Conservation (phyloP, 2,113 vertebrate genomes). For the Otis tarda region DNA sequence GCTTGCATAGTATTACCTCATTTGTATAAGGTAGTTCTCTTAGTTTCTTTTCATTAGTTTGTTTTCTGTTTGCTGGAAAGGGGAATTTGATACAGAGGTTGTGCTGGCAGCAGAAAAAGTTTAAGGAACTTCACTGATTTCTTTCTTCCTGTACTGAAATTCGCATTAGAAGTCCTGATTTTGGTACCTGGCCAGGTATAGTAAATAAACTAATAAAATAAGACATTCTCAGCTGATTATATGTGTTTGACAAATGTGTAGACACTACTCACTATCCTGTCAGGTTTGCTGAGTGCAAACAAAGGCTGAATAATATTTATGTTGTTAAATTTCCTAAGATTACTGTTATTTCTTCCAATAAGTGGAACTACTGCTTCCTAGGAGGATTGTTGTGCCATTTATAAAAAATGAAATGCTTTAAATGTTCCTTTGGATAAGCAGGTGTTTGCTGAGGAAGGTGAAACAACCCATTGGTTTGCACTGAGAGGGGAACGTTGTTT, state of each 20-base stretch:
- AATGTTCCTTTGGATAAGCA: background rate
- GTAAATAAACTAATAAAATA: background rate
- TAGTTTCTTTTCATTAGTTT: slow-evolving; percentile 11
- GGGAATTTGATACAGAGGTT: slow-evolving; percentile 11
- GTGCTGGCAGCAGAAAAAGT: background rate
- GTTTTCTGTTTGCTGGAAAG: slow-evolving; percentile 14
- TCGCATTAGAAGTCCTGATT: background rate
- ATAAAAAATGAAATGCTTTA: background rate
- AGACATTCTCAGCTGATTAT: background rate
- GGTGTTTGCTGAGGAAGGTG: background rate
- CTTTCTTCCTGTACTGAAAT: slow-evolving; percentile 3
- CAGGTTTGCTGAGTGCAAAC: background rate
- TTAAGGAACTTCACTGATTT: background rate
- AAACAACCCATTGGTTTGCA: background rate
- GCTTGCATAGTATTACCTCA: background rate
- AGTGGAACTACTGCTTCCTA: background rate
- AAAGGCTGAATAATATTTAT: background rate
- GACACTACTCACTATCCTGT: background rate
- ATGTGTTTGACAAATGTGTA: background rate
- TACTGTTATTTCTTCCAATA: background rate
- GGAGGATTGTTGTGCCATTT: background rate
- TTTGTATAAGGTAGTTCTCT: slow-evolving; percentile 7
- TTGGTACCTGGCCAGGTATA: background rate
- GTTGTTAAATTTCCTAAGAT: background rate
- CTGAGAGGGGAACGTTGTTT: background rate